Evolutionary conservation across 2,888 invertebrate genomes (phyloP), one percentile per base, ranked within the genome.

Genomic region (Brenthis hecate): DNA sequence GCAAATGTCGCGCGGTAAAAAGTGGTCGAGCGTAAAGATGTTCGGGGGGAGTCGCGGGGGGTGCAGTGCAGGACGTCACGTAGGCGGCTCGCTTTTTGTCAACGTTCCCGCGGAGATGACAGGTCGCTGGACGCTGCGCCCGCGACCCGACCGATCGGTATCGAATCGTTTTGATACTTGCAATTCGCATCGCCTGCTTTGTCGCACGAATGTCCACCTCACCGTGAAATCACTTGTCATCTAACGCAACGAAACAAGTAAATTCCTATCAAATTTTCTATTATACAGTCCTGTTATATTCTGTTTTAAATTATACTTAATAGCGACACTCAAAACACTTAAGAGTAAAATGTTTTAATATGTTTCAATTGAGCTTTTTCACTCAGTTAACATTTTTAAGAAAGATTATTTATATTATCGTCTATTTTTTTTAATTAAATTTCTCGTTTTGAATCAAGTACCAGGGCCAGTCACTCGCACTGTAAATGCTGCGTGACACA

Each of bases 1-100:
- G 92, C 92, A 92, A 92, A 92, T 92, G 92, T 92, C 92, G 92
- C 92, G 89, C 88, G 85, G 87, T 92, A 92, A 92, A 92, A 92
- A 92, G 91, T 90, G 88, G 92, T 92, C 88, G 85, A 84, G 83
- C 85, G 83, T 80, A 80, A 80, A 78, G 80, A 77, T 76, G 80
- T 72, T 80, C 71, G 74, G 76, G 70, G 76, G 76, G 75, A 78
- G 69, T 72, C 48, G 73, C 71, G 69, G 73, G 74, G 77, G 70
- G 72, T 61, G 73, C 70, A 77, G 79, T 73, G 84, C 89, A 91
- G 91, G 91, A 92, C 91, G 91, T 91, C 92, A 92, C 92, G 92
- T 92, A 90, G 88, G 86, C 90, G 91, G 88, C 90, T 86, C 85
- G 89, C 87, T 92, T 92, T 92, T 92, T 92, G 92, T 92, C 91